These are phyloP conservation scores for Arremon brunneinucha DNA, from an alignment of 2,797 vertebrate species.

Conservation along the genomic window DNA sequence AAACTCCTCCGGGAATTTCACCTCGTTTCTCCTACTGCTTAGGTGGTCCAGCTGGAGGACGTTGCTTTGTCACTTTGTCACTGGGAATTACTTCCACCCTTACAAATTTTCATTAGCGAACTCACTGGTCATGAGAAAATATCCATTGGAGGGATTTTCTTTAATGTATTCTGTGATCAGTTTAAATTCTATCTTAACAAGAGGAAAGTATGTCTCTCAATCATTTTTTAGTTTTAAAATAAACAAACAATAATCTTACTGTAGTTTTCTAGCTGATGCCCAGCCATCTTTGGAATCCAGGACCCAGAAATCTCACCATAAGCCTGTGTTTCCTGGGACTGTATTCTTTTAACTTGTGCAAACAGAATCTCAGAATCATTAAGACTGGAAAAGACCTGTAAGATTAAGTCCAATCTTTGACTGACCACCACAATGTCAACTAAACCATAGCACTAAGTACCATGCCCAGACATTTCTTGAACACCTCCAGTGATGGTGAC, in stretches of 20 bases:
- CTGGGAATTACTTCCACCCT: neutral
- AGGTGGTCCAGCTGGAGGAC: neutral
- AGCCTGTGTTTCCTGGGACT: neutral
- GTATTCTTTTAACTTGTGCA: neutral
- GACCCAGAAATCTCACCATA: neutral
- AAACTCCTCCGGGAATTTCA: neutral
- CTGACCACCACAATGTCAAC: neutral
- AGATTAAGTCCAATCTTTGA: neutral
- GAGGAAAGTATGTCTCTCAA: neutral
- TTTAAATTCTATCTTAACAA: neutral
- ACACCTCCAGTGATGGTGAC: neutral
- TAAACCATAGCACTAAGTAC: neutral
- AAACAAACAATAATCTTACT: neutral
- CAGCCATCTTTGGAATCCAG: neutral
- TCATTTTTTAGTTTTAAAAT: neutral
- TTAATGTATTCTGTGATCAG: neutral
- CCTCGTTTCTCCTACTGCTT: neutral
- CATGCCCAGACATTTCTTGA: neutral
- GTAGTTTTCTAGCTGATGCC: neutral
- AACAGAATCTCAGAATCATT: neutral
- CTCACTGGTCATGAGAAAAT: neutral
- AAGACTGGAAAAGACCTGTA: neutral
- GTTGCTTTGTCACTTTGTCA: accelerated
- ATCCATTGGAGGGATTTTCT: neutral
- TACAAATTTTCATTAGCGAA: neutral